Evolutionary conservation across 2,113 vertebrate species (phyloP), one percentile per base, ranked within the genome.

Genomic region (Corydoras maculifer): DNA sequence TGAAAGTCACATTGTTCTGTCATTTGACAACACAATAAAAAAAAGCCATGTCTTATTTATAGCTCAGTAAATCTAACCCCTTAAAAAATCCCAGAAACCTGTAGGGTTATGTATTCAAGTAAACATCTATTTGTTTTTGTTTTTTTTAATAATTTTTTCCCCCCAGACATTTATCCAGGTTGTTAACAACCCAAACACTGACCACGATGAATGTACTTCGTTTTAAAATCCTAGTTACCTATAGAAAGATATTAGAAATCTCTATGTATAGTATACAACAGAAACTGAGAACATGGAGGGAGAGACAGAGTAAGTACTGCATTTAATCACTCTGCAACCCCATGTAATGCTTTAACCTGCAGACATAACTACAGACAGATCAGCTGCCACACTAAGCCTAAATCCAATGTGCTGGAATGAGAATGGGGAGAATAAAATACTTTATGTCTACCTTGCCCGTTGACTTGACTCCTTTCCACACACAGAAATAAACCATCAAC

Each of bases 391-490:
- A 32, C 31, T 65, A 59, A 57, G 63, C 48, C 11, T 30, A 13
- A 55, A 57, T n/a, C 14, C 54, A 58, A 14, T 30, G 51, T 14
- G 55, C 15, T 14, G 58, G 32, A n/a, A 14, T 49, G 43, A 5
- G 9, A 49, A 8, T 4, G 51, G 31, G 13, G 8, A 57, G n/a
- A 49, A 12, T 32, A 3, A 51, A n/a, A 14, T 3, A 57, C 2
- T n/a, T 14, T 32, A 30, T 15, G 4, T 9, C 57, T 76, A 91
- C 90, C 90, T 91, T 91, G 62, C 90, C 90, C 0, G 89, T 88
- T 49, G 89, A 91, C 70, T 91, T 92, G 72, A 92, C 90, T n/a
- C 90, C 90, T 71, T 92, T 92, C 91, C 91, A 92, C 57, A 92
- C 89, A 1, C 90, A 92, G 85, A 92, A 92, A 73, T 92, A 92